A percentile compares a stretch with the other conserved stretches of the same genome.
Evolutionary conservation across 2,113 vertebrate genomes (phyloP).

Genomic region (Nanger granti): DNA sequence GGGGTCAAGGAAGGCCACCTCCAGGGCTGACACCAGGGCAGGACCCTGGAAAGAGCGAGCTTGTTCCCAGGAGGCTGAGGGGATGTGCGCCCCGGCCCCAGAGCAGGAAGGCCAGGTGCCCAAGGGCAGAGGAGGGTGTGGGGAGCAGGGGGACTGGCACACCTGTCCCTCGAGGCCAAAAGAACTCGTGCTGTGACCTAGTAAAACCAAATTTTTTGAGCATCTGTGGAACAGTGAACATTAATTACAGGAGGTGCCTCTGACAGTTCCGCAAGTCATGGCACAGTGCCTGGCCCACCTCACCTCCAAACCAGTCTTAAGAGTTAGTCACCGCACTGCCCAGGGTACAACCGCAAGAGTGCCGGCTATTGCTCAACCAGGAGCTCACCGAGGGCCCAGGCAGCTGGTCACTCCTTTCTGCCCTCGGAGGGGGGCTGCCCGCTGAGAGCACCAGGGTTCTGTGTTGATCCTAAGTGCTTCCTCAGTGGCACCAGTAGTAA

Average conservation of each 20-base stretch:
- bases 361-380: rapidly evolving
- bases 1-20: background rate
- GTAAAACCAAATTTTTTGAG: background rate
- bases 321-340: background rate
- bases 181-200: background rate
- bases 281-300: background rate
- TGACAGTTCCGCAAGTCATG: rapidly evolving
- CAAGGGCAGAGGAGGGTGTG: background rate
- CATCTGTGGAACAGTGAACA: background rate
- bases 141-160: rapidly evolving
- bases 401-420: background rate
- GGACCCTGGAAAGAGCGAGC: background rate
- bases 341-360: background rate
- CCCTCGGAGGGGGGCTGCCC: rapidly evolving
- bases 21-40: background rate
- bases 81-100: rapidly evolving
- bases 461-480: background rate
- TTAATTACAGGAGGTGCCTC: background rate
- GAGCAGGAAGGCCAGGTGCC: background rate
- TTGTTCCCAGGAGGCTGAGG: background rate
- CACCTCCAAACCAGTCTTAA: background rate
- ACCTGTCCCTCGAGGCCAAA: background rate
- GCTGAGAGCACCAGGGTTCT: background rate
- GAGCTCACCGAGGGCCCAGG: background rate
- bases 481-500: background rate